A percentile compares a stretch with the other conserved stretches of the same genome.
Evolutionary conservation across 1,140 invertebrate genomes (phyloP).

Genomic region (Archegozetes longisetosus): DNA sequence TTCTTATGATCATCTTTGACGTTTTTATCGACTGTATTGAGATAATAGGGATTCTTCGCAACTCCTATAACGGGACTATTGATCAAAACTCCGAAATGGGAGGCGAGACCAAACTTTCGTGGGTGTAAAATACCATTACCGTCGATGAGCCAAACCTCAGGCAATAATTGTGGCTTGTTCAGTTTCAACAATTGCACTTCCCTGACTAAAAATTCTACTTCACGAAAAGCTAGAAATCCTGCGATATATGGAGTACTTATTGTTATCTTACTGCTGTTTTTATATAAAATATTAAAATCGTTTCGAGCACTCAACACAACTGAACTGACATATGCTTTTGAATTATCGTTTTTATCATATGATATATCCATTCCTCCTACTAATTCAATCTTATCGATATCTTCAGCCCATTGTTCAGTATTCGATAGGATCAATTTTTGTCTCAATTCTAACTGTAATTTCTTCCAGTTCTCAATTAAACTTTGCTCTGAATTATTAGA

Average conservation of each 20-base stretch:
- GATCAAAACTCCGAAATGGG: constrained; percentile 29
- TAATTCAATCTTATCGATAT: not conserved
- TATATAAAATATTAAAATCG: constrained; percentile 1
- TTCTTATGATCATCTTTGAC: not conserved
- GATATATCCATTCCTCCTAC: not conserved
- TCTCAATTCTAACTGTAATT: not conserved
- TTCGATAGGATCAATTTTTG: not conserved
- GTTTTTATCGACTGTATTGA: not conserved
- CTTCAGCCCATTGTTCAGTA: not conserved
- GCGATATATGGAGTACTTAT: constrained; percentile 27
- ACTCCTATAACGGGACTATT: constrained; percentile 29
- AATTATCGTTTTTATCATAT: not conserved
- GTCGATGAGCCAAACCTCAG: constrained; percentile 30
- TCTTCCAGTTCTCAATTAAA: not conserved
- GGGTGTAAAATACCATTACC: constrained; percentile 32
- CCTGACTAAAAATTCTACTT: constrained; percentile 25
- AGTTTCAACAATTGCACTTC: constrained; percentile 24
- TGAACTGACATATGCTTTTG: not conserved
- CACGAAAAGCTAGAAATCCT: constrained; percentile 31
- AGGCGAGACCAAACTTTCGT: constrained; percentile 29
- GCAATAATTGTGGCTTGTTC: constrained; percentile 24
- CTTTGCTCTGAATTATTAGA: not conserved
- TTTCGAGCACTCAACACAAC: not conserved
- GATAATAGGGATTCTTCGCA: constrained; percentile 27
- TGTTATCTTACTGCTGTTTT: constrained; percentile 4